Conservation (phyloP, 2,113 vertebrate genomes). For the Rhea americana region DNA sequence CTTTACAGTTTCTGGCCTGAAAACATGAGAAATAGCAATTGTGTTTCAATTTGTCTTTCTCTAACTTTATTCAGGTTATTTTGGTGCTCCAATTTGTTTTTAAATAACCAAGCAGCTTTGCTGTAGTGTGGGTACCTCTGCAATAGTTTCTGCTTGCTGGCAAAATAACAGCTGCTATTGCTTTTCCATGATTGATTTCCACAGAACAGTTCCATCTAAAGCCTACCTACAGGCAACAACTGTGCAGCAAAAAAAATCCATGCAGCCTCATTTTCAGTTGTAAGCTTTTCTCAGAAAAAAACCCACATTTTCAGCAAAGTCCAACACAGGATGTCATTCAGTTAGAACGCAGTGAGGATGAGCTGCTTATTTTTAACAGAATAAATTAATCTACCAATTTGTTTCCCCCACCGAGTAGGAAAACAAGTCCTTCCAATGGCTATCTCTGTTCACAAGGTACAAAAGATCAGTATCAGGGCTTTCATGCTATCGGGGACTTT, state of each 20-base stretch:
- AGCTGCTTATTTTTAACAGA: background rate
- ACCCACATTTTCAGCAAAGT: conserved; percentile 23
- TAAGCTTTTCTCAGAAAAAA: conserved; percentile 6
- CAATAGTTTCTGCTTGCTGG: conserved; percentile 32
- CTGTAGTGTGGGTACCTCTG: background rate
- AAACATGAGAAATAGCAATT: background rate
- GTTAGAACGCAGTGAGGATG: background rate
- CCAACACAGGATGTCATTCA: background rate
- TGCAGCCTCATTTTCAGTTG: background rate
- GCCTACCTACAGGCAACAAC: conserved; percentile 61
- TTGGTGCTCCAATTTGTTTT: conserved; percentile 20
- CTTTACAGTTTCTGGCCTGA: background rate
- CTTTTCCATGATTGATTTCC: conserved; percentile 52
- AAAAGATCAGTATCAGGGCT: background rate
- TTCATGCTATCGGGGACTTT: background rate
- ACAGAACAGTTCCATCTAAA: conserved; percentile 62
- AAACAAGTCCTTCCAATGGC: background rate
- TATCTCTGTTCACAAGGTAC: background rate
- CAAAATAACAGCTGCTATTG: conserved; percentile 52
- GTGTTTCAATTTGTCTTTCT: background rate
- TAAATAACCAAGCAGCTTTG: conserved; percentile 1
- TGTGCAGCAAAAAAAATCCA: conserved; percentile 57
- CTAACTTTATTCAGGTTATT: background rate
- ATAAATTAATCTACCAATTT: background rate
- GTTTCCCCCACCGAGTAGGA: background rate